phyloP scores from a whole-genome alignment of 2,113 vertebrate genomes.

The Chionomys nivalis region DNA sequence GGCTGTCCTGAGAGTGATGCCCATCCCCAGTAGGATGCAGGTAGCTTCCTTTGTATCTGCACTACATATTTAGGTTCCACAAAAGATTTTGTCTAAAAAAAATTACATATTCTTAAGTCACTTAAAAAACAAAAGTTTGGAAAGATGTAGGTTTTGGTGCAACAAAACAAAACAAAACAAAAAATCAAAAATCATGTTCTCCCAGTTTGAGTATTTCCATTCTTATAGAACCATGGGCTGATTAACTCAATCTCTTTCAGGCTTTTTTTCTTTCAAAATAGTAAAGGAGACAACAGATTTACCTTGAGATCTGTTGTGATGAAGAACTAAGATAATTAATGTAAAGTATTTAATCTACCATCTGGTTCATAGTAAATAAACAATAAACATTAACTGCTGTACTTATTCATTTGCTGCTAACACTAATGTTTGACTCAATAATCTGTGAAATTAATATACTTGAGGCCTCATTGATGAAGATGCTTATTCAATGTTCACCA shows the following conservation, averaged over 20 bases:
- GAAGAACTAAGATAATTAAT: slow-evolving; percentile 24
- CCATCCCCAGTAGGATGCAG: neutral
- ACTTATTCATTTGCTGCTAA: slow-evolving; percentile 46
- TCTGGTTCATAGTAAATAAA: slow-evolving; percentile 39
- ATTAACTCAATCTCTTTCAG: neutral
- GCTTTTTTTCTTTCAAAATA: neutral
- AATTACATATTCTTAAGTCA: neutral
- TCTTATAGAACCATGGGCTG: neutral
- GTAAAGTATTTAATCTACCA: slow-evolving; percentile 28
- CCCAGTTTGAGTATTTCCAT: neutral
- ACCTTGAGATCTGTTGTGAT: neutral
- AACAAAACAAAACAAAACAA: neutral
- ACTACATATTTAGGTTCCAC: neutral
- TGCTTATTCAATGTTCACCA: neutral
- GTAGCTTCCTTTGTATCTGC: neutral
- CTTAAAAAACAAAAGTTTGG: slow-evolving; percentile 17
- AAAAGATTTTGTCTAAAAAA: neutral
- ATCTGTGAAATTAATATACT: neutral
- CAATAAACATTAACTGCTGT: neutral
- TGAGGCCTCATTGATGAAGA: neutral
- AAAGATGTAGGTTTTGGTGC: neutral
- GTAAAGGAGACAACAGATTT: neutral
- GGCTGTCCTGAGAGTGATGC: neutral
- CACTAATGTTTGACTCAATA: slow-evolving; percentile 47
- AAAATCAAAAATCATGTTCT: neutral